Evolutionary conservation across 1,140 invertebrate species (phyloP).

Genomic region (Brachystomella parvula): DNA sequence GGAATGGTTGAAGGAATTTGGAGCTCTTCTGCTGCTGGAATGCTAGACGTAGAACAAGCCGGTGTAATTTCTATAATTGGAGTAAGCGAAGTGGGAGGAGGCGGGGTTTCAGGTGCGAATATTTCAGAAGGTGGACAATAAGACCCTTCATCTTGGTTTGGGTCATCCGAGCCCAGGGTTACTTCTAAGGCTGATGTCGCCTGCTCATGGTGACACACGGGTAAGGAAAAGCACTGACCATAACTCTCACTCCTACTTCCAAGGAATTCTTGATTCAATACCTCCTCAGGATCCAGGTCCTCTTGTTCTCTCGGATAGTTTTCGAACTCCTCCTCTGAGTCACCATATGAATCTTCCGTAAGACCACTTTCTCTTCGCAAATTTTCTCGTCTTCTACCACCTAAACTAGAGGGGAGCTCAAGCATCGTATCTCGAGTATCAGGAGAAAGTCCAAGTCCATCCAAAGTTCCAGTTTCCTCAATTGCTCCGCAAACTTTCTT

Average conservation of each 20-base stretch:
- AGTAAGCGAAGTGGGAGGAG: not conserved
- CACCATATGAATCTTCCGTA: not conserved
- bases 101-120: not conserved
- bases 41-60: conserved; percentile 17
- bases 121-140: not conserved
- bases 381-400: not conserved
- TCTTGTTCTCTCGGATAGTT: not conserved
- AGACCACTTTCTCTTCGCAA: conserved; percentile 4
- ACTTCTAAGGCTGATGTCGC: not conserved
- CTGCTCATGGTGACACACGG: not conserved
- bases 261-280: not conserved
- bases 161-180: not conserved
- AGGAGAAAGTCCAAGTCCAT: not conserved
- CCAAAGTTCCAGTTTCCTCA: not conserved
- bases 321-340: conserved; percentile 6
- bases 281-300: not conserved
- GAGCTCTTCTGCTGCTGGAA: not conserved
- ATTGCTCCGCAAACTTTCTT: conserved; percentile 45
- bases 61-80: conserved; percentile 36
- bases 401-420: not conserved
- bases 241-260: too few species aligned
- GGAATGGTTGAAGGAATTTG: not conserved
- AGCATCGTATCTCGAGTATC: not conserved
- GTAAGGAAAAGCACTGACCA: not conserved
- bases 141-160: not conserved